Conservation (phyloP, 2,113 vertebrate genomes). For the Tonatia bakeri region DNA sequence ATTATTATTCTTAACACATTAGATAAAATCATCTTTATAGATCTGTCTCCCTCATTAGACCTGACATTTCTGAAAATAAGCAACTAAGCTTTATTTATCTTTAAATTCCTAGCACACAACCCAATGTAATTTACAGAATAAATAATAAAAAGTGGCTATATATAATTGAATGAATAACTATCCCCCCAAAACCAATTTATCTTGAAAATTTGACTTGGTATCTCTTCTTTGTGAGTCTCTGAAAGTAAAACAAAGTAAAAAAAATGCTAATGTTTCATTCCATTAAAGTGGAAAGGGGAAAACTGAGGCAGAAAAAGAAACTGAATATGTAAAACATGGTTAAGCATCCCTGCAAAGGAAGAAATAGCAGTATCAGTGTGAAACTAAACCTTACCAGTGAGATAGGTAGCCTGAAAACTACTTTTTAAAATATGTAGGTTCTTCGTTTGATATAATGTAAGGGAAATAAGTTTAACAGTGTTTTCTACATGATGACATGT, state of each 20-base stretch:
- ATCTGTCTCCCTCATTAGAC: neutral
- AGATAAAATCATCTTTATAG: neutral
- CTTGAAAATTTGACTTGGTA: neutral
- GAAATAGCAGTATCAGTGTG: neutral
- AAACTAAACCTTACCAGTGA: neutral
- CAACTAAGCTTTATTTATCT: neutral
- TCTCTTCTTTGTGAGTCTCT: neutral
- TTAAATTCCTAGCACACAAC: neutral
- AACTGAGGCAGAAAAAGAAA: neutral
- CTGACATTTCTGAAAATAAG: constrained; percentile 35
- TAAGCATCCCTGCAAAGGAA: neutral
- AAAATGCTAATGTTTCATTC: neutral
- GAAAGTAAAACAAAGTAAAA: neutral
- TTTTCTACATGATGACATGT: neutral
- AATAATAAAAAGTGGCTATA: neutral
- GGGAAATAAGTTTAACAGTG: neutral
- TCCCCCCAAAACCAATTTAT: neutral
- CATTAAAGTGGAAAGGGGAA: neutral
- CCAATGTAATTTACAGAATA: neutral
- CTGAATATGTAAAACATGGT: neutral
- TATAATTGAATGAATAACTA: neutral
- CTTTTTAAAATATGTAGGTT: neutral
- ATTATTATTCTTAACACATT: neutral
- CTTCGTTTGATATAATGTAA: neutral
- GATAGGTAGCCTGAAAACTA: neutral